Conservation (phyloP, 1,140 invertebrate species). For the Popillia japonica region DNA sequence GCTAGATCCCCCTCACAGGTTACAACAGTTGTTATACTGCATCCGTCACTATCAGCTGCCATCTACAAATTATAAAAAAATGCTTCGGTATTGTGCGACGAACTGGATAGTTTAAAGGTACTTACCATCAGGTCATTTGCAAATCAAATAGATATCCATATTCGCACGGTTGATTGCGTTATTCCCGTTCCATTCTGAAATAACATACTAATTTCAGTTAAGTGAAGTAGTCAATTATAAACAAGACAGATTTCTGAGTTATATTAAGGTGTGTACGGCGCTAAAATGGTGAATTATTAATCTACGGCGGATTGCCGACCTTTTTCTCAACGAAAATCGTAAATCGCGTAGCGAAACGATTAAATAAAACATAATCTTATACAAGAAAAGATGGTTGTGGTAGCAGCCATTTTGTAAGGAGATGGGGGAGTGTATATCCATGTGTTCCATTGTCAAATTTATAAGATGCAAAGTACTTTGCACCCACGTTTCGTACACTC, state of each 20-base stretch:
- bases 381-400: constrained; percentile 55
- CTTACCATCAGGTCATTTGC: constrained; percentile 36
- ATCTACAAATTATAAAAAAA: constrained; percentile 61
- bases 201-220: constrained; percentile 34
- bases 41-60: constrained; percentile 80
- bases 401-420: constrained; percentile 60
- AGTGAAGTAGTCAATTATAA: constrained; percentile 36
- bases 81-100: background rate
- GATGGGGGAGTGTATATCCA: constrained; percentile 61
- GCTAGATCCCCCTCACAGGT: constrained; percentile 82
- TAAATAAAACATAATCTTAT: constrained; percentile 49
- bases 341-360: constrained; percentile 40
- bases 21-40: constrained; percentile 71
- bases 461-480: constrained; percentile 37
- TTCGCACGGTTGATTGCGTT: constrained; percentile 21
- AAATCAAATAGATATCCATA: constrained; percentile 36
- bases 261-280: background rate
- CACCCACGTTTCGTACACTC: constrained; percentile 24
- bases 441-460: constrained; percentile 58
- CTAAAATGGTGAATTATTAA: background rate
- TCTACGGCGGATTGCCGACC: background rate
- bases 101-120: background rate
- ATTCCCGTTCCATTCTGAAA: constrained; percentile 35
- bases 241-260: constrained; percentile 16
- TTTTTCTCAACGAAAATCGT: background rate